Conservation (phyloP, 53 echinoderm and acorn worm genomes). For the Paelopatides confundens region DNA sequence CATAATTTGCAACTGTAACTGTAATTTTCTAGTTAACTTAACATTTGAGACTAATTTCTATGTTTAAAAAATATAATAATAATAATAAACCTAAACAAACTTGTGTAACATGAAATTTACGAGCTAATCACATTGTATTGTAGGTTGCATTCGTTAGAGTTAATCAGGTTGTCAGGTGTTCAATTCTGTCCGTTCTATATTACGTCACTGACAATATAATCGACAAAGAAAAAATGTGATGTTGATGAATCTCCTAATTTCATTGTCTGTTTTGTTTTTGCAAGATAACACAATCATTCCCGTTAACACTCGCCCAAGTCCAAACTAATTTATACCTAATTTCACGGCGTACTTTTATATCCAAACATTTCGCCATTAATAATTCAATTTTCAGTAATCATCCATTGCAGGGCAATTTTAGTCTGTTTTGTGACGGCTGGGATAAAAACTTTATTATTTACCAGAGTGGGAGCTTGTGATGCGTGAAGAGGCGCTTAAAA, state of each 20-base stretch:
- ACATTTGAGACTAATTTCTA: not conserved
- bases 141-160: not conserved
- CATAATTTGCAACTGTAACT: no score
- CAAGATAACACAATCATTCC: constrained; percentile 26
- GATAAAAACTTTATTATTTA: not conserved
- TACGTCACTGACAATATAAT: constrained; percentile 21
- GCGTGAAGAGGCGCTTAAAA: constrained; percentile 47
- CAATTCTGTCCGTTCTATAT: not conserved
- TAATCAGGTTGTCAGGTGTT: not conserved
- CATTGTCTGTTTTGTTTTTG: constrained; percentile 9
- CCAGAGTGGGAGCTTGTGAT: not conserved
- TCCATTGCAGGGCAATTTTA: constrained; percentile 27
- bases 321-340: constrained; percentile 43
- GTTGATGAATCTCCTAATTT: constrained; percentile 36
- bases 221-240: not conserved
- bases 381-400: constrained; percentile 39
- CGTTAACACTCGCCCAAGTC: constrained; percentile 24
- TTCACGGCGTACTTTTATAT: constrained; percentile 44
- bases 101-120: constrained; percentile 6
- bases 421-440: constrained; percentile 29
- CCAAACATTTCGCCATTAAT: constrained; percentile 36
- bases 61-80: not conserved
- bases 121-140: constrained; percentile 1
- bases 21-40: no score
- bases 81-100: not conserved